Evolutionary conservation across 2,113 vertebrate species (phyloP), one percentile per base, ranked within the genome.

Genomic region (Strix aluco): DNA sequence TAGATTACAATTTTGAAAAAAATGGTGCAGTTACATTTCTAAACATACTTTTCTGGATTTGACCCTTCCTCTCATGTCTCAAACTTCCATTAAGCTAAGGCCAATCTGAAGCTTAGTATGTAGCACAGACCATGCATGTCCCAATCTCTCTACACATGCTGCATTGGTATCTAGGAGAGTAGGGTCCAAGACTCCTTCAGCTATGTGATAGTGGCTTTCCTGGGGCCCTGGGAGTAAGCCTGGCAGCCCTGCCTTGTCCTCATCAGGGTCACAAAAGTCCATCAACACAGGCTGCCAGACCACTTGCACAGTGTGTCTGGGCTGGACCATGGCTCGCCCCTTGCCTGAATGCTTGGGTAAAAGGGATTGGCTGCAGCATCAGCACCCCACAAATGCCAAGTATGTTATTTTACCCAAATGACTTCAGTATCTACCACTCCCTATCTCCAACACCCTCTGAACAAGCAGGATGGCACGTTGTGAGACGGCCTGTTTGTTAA

Each of bases 381-480:
- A 81, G 16, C 5, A n/a, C 74, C 51, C 42, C 4, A 1, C 5
- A 12, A 84, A 87, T 74, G 34, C 73, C 30, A 72, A 30, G 7
- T 34, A 54, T 13, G 19, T 84, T 90, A 73, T 93, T 96, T 71
- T 49, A 79, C n/a, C 38, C 55, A 21, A 38, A 22, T 36, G 14
- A 89, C 69, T 93, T 66, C 71, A 81, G 67, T 92, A 88, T 80
- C 70, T 95, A 88, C 91, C 85, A 86, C 91, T 95, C 91, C 91
- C 81, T 88, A 23, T 70, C 36, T 92, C 67, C 62, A 79, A 71
- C 73, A 87, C 75, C 77, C 79, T 79, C 36, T 90, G 90, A 95
- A 92, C 75, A 88, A 94, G 93, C 77, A 86, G 80, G 81, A 79
- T 55, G 88, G 78, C 67, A 94, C 0, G 15, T 61, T 91, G 80